Evolutionary conservation across 2,113 vertebrate species (phyloP), one percentile per base, ranked within the genome.

Genomic region (Ahaetulla prasina): DNA sequence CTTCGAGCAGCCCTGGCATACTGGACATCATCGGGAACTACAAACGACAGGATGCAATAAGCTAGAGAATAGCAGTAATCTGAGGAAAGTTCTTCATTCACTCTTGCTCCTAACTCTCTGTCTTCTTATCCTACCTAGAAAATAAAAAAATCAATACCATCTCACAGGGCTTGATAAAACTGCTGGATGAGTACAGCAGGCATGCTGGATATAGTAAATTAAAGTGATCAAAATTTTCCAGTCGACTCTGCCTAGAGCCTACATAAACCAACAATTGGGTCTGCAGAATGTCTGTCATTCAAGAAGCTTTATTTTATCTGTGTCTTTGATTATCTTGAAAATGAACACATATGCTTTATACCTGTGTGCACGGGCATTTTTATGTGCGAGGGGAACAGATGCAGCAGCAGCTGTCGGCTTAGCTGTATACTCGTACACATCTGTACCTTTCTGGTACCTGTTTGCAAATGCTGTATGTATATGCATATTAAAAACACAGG

Each of bases 121-220:
- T 99, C 99, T 99, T 99, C 99, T 99, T 99, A 98, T 98, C 98
- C 98, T 98, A 98, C 98, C 98, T 97, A 99, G 99, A 99, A 99
- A 99, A 99, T 99, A 99, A 99, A 99, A 99, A 99, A 99, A 99
- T 99, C 99, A 99, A 99, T 99, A 99, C 98, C 90, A 94, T 98
- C 98, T 98, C 98, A 98, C 98, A 97, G 97, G 95, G 97, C 98
- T 98, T 99, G 99, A 99, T 99, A 99, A 98, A 99, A 98, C 98
- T 97, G 96, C 98, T 96, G 97, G 98, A 98, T 97, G 96, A 98
- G 98, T 97, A 97, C 98, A 98, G 98, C 98, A 97, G 98, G 98
- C 97, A 95, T 93, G 97, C 98, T 98, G 98, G 98, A 98, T 98
- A 98, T 98, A 98, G 98, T 98, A 98, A 99, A 99, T 99, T 99